Percentiles rank a stretch among this genome's conserved stretches.
These are phyloP conservation scores for Crotalus helleri DNA, from an alignment of 2,113 vertebrate species.

Conservation along the genomic window DNA sequence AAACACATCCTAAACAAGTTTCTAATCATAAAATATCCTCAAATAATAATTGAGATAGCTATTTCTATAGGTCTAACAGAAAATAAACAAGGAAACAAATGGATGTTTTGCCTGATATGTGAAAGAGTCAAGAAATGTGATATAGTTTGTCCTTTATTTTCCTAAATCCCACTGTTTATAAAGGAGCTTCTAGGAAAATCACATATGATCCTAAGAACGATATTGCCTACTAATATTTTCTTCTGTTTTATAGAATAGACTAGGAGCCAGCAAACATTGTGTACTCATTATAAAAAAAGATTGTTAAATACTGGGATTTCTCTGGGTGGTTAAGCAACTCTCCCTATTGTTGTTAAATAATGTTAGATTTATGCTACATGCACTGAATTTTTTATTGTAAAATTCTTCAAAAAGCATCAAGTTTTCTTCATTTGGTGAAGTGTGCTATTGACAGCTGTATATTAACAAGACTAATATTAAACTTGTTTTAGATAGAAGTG, in stretches of 20 bases:
- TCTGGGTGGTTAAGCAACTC: neutral
- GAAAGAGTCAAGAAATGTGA: neutral
- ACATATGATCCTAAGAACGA: neutral
- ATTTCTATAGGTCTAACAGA: neutral
- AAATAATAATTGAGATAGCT: neutral
- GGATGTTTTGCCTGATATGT: neutral
- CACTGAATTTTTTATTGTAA: neutral
- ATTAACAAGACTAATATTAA: neutral
- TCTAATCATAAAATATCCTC: neutral
- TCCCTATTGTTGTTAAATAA: neutral
- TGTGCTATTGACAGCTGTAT: neutral
- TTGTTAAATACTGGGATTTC: neutral
- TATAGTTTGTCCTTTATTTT: neutral
- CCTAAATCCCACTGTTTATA: neutral
- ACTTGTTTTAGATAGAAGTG: neutral
- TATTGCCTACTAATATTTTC: neutral
- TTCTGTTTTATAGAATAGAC: neutral
- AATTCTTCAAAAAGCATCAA: neutral
- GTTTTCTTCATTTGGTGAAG: slow-evolving; percentile 1
- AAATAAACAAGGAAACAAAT: neutral
- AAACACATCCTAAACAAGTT: neutral
- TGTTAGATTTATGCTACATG: slow-evolving; percentile 16
- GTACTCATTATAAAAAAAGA: neutral
- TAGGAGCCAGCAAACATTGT: neutral
- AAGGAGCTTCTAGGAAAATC: neutral